Evolutionary conservation across 2,113 vertebrate species (phyloP).

Genomic region (Zapus hudsonius): DNA sequence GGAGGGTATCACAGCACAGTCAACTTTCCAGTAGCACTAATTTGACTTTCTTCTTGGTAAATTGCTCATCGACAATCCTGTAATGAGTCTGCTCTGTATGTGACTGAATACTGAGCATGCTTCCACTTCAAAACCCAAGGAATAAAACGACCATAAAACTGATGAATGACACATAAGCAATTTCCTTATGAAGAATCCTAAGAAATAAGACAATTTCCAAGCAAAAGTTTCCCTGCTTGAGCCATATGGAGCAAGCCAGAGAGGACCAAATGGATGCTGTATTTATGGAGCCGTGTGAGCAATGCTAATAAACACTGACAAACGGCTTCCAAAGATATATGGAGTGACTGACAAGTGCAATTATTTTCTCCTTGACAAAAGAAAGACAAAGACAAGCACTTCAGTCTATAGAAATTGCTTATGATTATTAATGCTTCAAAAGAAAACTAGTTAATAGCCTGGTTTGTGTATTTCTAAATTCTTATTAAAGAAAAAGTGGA

Average conservation of each 20-base stretch:
- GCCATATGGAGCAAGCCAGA: conserved; percentile 73
- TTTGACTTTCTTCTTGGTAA: conserved; percentile 83
- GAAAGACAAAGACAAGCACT: conserved; percentile 68
- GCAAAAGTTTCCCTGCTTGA: conserved; percentile 75
- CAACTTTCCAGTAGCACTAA: conserved; percentile 77
- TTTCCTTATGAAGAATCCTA: conserved; percentile 83
- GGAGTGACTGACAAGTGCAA: conserved; percentile 74
- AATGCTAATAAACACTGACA: conserved; percentile 77
- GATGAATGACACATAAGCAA: conserved; percentile 81
- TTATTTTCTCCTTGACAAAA: conserved; percentile 73
- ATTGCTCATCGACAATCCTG: conserved; percentile 81
- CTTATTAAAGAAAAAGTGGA: conserved; percentile 34
- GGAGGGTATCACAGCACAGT: conserved; percentile 73
- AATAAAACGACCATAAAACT: conserved; percentile 77
- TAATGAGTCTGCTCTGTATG: conserved; percentile 84
- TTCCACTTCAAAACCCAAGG: conserved; percentile 66
- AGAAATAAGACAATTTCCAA: conserved; percentile 78
- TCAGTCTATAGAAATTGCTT: conserved; percentile 58
- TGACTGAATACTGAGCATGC: conserved; percentile 79
- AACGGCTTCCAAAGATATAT: conserved; percentile 69
- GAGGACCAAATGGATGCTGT: conserved; percentile 65
- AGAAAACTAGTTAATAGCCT: conserved; percentile 68
- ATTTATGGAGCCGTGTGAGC: conserved; percentile 74
- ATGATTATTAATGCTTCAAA: conserved; percentile 75
- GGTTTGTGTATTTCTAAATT: not conserved